Percentiles rank a stretch among this genome's conserved stretches.
Conservation (phyloP, 53 echinoderm and acorn worm genomes). For the Paracentrotus lividus region DNA sequence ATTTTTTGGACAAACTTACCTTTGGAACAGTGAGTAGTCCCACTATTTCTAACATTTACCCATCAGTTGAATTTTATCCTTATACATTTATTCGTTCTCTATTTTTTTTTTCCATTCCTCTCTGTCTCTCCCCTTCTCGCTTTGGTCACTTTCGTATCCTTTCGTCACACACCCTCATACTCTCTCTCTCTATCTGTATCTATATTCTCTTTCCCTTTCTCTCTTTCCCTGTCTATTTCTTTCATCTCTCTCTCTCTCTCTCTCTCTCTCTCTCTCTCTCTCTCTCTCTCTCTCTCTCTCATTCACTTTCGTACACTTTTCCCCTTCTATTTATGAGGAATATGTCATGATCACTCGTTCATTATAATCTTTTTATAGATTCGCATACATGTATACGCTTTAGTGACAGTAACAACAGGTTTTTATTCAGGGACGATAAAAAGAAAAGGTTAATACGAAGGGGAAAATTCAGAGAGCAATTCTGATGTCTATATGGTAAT, state of each 20-base stretch:
- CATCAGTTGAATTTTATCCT: no score
- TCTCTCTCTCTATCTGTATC: background rate
- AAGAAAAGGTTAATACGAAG: no score
- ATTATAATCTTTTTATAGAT: constrained; percentile 30
- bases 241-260: background rate
- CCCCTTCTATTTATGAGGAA: background rate
- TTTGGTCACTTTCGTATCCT: background rate
- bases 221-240: background rate
- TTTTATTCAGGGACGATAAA: background rate
- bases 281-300: constrained; percentile 31
- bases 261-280: background rate
- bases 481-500: constrained; percentile 44
- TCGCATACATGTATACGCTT: background rate
- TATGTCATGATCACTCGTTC: background rate
- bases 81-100: background rate
- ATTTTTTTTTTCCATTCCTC: background rate
- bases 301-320: background rate
- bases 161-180: background rate
- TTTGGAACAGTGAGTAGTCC: no score
- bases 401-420: constrained; percentile 3
- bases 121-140: background rate
- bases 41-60: no score
- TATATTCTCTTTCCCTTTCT: background rate
- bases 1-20: no score
- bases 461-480: constrained; percentile 23